Conservation (phyloP, 2,797 vertebrate species). For the Naso thynnoides region DNA sequence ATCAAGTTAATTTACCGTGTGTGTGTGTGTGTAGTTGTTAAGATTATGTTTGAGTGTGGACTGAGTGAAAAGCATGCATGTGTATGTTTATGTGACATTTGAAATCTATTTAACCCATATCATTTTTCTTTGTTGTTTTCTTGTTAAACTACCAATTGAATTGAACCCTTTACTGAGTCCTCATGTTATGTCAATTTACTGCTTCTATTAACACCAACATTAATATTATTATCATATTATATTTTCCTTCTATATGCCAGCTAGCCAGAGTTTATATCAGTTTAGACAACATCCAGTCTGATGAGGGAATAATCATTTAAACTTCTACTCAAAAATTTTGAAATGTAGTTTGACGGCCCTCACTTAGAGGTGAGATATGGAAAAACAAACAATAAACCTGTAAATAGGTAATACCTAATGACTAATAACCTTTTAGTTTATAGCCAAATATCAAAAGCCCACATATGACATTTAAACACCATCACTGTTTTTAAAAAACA, state of each 20-base stretch:
- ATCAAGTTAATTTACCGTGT: slow-evolving; percentile 1
- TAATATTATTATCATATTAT: no score
- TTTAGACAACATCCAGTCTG: no score
- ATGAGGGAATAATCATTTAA: no score
- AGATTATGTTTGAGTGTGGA: not conserved
- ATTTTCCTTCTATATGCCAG: not conserved
- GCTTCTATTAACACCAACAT: no score
- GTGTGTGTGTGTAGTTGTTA: not conserved
- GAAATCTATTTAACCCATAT: not conserved
- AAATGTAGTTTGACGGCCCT: no score
- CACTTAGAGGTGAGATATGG: no score
- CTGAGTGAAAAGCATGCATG: not conserved
- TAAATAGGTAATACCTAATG: no score
- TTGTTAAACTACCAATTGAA: not conserved
- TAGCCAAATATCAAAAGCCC: not conserved
- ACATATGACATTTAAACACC: not conserved
- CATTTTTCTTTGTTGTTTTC: not conserved
- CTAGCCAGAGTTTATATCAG: not conserved
- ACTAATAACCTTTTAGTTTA: no score
- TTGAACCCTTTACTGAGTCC: not conserved
- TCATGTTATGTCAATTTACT: not conserved
- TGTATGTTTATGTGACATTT: not conserved
- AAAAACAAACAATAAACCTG: no score
- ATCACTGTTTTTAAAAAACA: not conserved
- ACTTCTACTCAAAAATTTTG: no score